Evolutionary conservation across 2,113 vertebrate genomes (phyloP), one percentile per base, ranked within the genome.

Genomic region (Oryzias woworae): DNA sequence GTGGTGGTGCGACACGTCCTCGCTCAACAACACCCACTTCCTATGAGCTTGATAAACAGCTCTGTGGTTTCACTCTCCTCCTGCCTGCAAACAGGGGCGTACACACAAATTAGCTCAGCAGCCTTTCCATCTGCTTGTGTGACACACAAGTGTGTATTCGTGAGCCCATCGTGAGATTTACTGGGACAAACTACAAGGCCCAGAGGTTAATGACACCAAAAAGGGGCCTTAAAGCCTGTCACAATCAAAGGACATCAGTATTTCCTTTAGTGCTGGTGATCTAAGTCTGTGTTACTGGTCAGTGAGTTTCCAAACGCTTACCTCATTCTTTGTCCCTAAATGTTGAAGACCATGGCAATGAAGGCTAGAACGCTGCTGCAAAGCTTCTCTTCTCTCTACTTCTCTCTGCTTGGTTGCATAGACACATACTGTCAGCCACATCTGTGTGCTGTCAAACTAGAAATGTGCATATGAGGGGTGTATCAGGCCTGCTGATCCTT

Each of bases 31-130:
- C 86, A 86, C 83, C 86, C 85, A 89, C 83, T 89, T 89, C 89
- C 89, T 89, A 84, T 69, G 73, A 87, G 79, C 84, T 88, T 87
- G 87, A 88, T 83, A 89, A 89, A 89, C 87, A 89, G 86, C 83
- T 41, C 59, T 85, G 86, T 10, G 86, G 87, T 85, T 89, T 84
- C 75, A 78, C 55, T 82, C 75, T 69, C 82, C 84, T 78, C 61
- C 81, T 77, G 81, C 78, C 78, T 50, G 62, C 81, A 77, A 72
- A 71, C 78, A 74, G 54, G 76, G 56, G 63, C 56, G 59, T 59
- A 69, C 55, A 53, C 53, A 67, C 46, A 45, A 43, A 57, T 44
- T 57, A 70, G 63, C 70, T 79, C 82, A 58, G 82, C 82, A 79
- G 64, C 70, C 78, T 78, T 67, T 53, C 82, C 84, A 78, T 88